Conservation (phyloP, 2,888 invertebrate species). For the Periphyllus acericola region DNA sequence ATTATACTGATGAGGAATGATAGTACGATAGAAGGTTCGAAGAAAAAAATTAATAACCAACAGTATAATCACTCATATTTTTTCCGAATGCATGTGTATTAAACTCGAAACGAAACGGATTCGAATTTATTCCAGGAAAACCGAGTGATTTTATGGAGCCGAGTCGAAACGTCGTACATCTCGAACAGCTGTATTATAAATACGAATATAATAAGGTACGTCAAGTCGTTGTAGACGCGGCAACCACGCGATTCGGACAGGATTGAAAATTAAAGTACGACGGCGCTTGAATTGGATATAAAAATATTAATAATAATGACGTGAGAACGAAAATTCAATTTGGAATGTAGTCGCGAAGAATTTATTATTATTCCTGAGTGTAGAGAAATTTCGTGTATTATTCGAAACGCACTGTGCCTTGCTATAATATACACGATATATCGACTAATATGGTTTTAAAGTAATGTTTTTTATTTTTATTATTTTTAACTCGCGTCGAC, state of each 20-base stretch:
- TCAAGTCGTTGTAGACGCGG: background rate
- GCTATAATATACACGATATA: background rate
- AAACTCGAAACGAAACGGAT: background rate
- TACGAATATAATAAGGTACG: background rate
- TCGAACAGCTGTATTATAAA: background rate
- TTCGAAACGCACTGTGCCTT: background rate
- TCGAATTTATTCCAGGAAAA: too few species aligned
- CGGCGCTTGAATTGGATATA: background rate
- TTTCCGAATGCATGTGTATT: background rate
- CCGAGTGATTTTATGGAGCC: background rate
- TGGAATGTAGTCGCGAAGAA: background rate
- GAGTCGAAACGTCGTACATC: background rate
- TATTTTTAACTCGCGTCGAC: background rate
- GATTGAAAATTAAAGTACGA: background rate
- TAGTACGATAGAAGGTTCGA: background rate
- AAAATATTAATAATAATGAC: background rate
- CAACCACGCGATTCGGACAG: background rate
- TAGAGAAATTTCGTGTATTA: background rate
- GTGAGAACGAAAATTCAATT: background rate
- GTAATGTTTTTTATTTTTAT: background rate
- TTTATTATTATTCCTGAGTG: too few species aligned
- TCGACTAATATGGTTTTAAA: background rate
- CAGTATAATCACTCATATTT: background rate
- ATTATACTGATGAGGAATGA: too few species aligned
- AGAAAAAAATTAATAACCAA: background rate